These are phyloP conservation scores for Clepsis dumicolana DNA, from an alignment of 2,888 invertebrate species.

Conservation along the genomic window DNA sequence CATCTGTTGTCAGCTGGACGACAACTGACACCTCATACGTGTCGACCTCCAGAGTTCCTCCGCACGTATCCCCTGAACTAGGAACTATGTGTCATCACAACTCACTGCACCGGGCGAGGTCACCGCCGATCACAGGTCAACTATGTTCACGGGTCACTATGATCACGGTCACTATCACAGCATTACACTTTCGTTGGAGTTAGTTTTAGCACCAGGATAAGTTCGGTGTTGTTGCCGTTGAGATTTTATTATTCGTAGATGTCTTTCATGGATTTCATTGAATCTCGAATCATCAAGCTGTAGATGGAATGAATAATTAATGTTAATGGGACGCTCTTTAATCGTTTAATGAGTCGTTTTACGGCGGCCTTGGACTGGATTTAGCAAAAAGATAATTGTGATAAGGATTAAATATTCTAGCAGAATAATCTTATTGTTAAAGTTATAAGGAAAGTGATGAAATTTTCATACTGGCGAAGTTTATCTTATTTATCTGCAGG, in stretches of 20 bases:
- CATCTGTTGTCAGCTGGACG: slow-evolving; percentile 86
- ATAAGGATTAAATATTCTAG: slow-evolving; percentile 13
- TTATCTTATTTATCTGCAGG: slow-evolving; percentile 34
- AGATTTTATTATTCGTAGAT: slow-evolving; percentile 25
- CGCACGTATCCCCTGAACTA: slow-evolving; percentile 50
- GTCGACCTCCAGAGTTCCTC: slow-evolving; percentile 83
- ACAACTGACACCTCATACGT: slow-evolving; percentile 84
- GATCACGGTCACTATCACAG: slow-evolving; percentile 13
- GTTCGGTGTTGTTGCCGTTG: no score
- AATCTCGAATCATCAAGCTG: slow-evolving; percentile 34
- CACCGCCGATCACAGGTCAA: slow-evolving; percentile 19
- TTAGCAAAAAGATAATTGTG: slow-evolving; percentile 34
- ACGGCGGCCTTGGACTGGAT: slow-evolving; percentile 38
- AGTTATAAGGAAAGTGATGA: slow-evolving; percentile 5
- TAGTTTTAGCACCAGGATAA: background rate
- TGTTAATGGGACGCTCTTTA: slow-evolving; percentile 12
- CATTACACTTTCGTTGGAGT: background rate
- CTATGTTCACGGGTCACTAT: slow-evolving; percentile 8
- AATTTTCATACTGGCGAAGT: background rate
- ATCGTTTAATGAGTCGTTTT: slow-evolving; percentile 32
- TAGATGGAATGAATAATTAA: slow-evolving; percentile 18
- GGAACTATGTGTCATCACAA: slow-evolving; percentile 56
- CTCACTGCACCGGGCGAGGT: slow-evolving; percentile 30
- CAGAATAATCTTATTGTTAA: slow-evolving; percentile 15
- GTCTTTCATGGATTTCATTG: slow-evolving; percentile 28